phyloP scores from a whole-genome alignment of 1,140 invertebrate genomes.

The Asobara japonica region DNA sequence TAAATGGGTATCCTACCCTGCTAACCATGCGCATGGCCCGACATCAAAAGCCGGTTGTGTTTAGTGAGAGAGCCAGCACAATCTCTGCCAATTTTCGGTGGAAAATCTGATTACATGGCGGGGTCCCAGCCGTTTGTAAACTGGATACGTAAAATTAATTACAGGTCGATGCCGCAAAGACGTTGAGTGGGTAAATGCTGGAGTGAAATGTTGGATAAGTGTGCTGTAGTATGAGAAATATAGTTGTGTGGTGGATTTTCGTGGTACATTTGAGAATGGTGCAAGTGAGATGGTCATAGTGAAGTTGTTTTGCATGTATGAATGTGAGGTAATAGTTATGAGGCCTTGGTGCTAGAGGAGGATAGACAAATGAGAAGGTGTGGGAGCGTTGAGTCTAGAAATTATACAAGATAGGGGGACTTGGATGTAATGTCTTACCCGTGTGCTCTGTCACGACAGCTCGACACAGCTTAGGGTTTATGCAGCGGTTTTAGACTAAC shows the following conservation, averaged over 20 bases:
- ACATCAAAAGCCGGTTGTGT: neutral
- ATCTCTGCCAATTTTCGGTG: conserved; percentile 59
- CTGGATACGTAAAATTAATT: conserved; percentile 66
- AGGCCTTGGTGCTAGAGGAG: conserved; percentile 25
- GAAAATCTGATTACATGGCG: conserved; percentile 61
- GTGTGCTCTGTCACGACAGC: conserved; percentile 37
- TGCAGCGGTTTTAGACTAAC: conserved; percentile 56
- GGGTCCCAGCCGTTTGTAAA: conserved; percentile 58
- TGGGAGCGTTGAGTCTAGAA: conserved; percentile 40
- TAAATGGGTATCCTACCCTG: neutral
- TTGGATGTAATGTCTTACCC: conserved; percentile 49
- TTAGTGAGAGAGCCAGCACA: conserved; percentile 42
- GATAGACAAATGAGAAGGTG: conserved; percentile 26
- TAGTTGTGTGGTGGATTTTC: neutral
- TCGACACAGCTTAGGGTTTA: conserved; percentile 46
- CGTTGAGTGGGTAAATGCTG: neutral
- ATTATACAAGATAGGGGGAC: conserved; percentile 53
- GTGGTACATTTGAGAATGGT: neutral
- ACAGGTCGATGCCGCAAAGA: conserved; percentile 48
- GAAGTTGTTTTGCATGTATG: neutral
- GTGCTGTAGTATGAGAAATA: neutral
- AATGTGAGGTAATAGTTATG: conserved; percentile 22
- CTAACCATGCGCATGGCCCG: neutral
- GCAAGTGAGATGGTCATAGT: neutral
- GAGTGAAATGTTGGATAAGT: neutral